phyloP scores from a whole-genome alignment of 2,888 invertebrate genomes.

The Rhabditoides inermis region DNA sequence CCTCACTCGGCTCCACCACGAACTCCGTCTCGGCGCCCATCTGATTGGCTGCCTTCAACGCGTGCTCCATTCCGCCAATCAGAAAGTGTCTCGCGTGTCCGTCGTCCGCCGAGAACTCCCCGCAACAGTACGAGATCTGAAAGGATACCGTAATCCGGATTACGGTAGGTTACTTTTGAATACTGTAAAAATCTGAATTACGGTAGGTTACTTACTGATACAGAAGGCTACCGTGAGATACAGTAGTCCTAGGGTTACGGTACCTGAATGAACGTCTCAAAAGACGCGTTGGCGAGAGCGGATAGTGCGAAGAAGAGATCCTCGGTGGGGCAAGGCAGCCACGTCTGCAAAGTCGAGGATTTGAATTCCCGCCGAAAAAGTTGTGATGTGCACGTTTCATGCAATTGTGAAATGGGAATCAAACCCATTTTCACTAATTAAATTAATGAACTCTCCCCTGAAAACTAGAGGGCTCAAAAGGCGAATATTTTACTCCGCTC shows the following conservation, averaged over 20 bases:
- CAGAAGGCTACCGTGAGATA: background rate
- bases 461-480: no score
- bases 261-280: conserved; percentile 38
- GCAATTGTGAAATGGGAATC: no score
- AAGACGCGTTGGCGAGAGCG: conserved; percentile 17
- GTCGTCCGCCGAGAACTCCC: conserved; percentile 17
- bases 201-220: conserved; percentile 2
- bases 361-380: no score
- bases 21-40: conserved; percentile 24
- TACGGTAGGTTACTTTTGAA: background rate
- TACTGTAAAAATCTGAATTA: background rate
- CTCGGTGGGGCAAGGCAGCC: conserved; percentile 27
- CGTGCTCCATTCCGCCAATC: conserved; percentile 24
- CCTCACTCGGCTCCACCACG: conserved; percentile 23
- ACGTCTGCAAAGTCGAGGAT: no score
- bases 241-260: no score
- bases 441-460: no score
- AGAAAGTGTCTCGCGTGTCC: conserved; percentile 13
- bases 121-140: conserved; percentile 29
- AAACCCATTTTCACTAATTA: no score
- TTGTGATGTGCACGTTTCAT: no score
- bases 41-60: conserved; percentile 14
- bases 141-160: background rate
- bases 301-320: conserved; percentile 31
- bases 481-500: no score